Evolutionary conservation across 2,797 vertebrate genomes (phyloP).

Genomic region (Muscicapa striata): DNA sequence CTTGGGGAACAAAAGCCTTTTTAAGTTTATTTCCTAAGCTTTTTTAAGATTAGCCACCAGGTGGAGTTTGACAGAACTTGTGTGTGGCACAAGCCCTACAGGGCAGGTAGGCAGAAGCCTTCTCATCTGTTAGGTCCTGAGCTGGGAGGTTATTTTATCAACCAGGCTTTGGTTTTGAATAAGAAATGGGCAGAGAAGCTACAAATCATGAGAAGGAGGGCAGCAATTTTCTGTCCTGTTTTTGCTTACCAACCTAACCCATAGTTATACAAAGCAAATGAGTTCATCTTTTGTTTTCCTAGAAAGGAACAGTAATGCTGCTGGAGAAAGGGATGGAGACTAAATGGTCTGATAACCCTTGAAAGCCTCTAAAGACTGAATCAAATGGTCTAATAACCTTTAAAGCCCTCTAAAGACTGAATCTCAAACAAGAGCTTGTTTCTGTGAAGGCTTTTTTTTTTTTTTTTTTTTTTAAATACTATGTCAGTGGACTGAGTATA

Average conservation of each 20-base stretch:
- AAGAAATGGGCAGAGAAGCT: not conserved
- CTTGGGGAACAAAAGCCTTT: not conserved
- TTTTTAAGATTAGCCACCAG: slow-evolving; percentile 1
- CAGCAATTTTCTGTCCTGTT: not conserved
- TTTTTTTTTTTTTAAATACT: not conserved
- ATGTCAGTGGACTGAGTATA: not conserved
- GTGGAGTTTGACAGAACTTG: not conserved
- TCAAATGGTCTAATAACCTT: not conserved
- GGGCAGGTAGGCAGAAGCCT: not conserved
- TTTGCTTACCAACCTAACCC: not conserved
- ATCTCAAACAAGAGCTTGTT: not conserved
- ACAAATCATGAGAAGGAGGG: not conserved
- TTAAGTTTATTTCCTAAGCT: not conserved
- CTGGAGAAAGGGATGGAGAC: not conserved
- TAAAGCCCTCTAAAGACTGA: not conserved
- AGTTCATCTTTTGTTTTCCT: not conserved
- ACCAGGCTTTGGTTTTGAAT: not conserved
- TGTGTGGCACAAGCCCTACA: not conserved
- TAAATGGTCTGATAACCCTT: not conserved
- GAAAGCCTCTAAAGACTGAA: not conserved
- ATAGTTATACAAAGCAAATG: accelerated
- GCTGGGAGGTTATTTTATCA: not conserved
- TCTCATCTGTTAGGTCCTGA: not conserved
- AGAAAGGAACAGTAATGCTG: not conserved
- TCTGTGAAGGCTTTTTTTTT: not conserved